Percentiles rank a stretch among this genome's conserved stretches.
These are phyloP conservation scores for Ianthella basta DNA, from an alignment of 37 sponge, comb jelly and placozoan genomes.

Conservation along the genomic window DNA sequence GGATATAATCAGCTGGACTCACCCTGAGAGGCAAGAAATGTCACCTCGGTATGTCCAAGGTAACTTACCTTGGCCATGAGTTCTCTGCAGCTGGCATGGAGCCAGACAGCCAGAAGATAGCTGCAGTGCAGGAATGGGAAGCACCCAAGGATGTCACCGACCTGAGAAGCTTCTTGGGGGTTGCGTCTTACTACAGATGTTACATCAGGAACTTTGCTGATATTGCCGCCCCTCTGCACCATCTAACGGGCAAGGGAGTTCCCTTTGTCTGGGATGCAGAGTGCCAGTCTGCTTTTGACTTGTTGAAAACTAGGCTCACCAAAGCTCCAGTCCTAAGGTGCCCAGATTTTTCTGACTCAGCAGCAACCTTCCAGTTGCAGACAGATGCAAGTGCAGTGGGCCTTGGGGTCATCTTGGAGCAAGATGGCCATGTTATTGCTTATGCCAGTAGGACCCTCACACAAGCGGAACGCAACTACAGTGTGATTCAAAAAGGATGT, in stretches of 20 bases:
- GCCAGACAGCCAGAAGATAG: too few relatives aligned
- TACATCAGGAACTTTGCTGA: too few relatives aligned
- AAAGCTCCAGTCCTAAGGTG: constrained; percentile 12
- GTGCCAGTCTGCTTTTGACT: background rate
- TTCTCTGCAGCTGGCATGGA: too few relatives aligned
- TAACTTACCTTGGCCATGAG: too few relatives aligned
- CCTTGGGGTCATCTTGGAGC: constrained; percentile 3
- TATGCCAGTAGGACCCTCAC: too few relatives aligned
- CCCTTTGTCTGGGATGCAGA: background rate
- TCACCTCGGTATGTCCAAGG: background rate
- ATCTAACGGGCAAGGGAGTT: background rate
- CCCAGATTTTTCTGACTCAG: background rate
- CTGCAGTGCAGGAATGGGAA: too few relatives aligned
- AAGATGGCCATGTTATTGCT: constrained; percentile 11
- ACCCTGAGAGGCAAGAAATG: constrained; percentile 11
- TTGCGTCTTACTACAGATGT: too few relatives aligned
- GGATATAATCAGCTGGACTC: background rate
- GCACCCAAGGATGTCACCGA: too few relatives aligned
- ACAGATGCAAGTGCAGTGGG: constrained; percentile 20
- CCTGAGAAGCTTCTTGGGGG: too few relatives aligned
- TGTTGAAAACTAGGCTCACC: background rate
- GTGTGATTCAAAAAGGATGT: too few relatives aligned
- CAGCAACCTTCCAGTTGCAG: background rate
- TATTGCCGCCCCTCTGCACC: background rate
- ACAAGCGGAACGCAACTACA: too few relatives aligned